Evolutionary conservation across 2,797 vertebrate species (phyloP).

Genomic region (Malacoctenus gilli): DNA sequence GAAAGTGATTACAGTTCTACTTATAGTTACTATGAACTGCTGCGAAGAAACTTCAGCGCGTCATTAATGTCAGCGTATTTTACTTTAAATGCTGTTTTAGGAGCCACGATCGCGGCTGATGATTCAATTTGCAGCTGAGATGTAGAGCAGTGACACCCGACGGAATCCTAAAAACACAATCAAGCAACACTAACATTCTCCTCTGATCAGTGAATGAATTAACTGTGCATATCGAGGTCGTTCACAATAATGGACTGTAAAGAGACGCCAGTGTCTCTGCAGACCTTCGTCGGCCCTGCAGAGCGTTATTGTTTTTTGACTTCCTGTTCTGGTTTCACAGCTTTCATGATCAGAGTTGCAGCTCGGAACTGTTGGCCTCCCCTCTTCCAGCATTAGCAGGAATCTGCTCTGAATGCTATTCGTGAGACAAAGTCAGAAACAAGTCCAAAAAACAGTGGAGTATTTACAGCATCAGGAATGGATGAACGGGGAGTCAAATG

Average conservation of each 20-base stretch:
- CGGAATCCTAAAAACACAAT: constrained; percentile 22
- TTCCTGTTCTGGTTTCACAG: constrained; percentile 4
- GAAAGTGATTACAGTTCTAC: background rate
- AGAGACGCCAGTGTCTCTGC: too few species aligned
- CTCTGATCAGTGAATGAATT: background rate
- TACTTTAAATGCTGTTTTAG: constrained; percentile 12
- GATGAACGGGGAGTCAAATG: background rate
- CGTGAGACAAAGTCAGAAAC: background rate
- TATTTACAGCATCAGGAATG: background rate
- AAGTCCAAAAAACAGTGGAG: background rate
- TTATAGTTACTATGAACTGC: background rate
- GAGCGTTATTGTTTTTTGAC: background rate
- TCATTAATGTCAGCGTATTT: constrained; percentile 9
- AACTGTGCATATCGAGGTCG: constrained; percentile 2
- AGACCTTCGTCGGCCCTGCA: background rate
- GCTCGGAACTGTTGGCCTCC: constrained; percentile 5
- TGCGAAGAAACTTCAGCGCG: background rate
- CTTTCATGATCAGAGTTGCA: background rate
- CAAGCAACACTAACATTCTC: constrained; percentile 14
- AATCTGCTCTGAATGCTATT: background rate
- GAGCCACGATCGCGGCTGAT: constrained; percentile 14
- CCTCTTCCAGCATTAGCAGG: constrained; percentile 5
- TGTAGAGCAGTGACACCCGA: constrained; percentile 15
- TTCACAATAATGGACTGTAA: background rate
- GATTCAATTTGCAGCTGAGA: constrained; percentile 12